A percentile compares a stretch with the other conserved stretches of the same genome.
Evolutionary conservation across 2,113 vertebrate genomes (phyloP).

Genomic region (Gymnobelideus leadbeateri): DNA sequence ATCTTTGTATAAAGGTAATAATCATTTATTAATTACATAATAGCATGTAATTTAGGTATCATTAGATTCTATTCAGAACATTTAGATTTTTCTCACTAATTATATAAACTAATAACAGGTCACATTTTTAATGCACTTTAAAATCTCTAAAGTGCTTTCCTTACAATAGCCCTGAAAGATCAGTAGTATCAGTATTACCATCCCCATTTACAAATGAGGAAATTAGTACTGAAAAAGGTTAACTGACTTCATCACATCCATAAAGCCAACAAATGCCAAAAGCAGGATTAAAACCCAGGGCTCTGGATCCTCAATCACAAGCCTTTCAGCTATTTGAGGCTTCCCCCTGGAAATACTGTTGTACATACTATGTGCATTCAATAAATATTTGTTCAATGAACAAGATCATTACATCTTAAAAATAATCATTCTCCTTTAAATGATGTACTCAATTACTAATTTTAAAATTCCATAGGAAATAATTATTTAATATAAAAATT

Average conservation of each 20-base stretch:
- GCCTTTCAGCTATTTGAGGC: neutral
- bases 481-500: slow-evolving; percentile 39
- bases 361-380: neutral
- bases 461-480: slow-evolving; percentile 59
- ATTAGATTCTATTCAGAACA: neutral
- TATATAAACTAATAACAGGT: neutral
- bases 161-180: neutral
- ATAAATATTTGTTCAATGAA: neutral
- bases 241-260: neutral
- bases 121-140: neutral
- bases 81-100: neutral
- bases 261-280: neutral
- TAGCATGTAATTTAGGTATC: neutral
- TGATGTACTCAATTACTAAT: neutral
- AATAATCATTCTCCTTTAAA: slow-evolving; percentile 12
- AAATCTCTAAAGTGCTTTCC: neutral
- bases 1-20: slow-evolving; percentile 9
- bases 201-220: neutral
- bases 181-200: neutral
- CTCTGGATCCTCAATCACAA: neutral
- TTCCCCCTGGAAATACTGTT: neutral
- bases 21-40: neutral
- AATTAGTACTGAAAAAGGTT: neutral
- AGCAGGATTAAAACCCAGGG: neutral
- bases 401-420: neutral